Base-by-base conservation (phyloP, 2,888 invertebrate genomes). In the Timema podura region DNA sequence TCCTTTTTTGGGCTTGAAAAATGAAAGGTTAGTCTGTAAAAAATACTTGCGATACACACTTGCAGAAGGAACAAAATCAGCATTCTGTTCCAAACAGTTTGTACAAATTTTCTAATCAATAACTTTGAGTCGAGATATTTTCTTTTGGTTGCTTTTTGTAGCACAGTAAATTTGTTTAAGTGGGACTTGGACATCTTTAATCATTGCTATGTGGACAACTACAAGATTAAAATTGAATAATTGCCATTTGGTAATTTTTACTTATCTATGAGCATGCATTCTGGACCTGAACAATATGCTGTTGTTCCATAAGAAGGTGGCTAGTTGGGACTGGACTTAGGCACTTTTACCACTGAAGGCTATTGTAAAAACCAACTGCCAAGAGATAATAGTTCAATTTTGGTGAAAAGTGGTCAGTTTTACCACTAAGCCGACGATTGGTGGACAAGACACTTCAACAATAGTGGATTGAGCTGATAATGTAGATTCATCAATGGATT, bases 1-100 rank as follows among this genome's bases (percentile, higher is more conserved):
- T 71, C 71, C 47, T 72, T 71, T n/a, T 45, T 68, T 67, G 47
- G 68, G 71, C 9, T 68, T 67, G 8, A 46, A 72, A 65, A 72
- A 68, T 13, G 51, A 51, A 59, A 72, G 67, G 48, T 67, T 67
- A 51, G 30, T 72, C 47, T 46, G 59, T 67, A 51, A 67, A 67
- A 70, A 71, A 71, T 70, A 71, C 64, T 57, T 67, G 8, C 48
- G 30, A 45, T 66, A 70, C 48, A 68, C 15, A 10, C 47, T 15
- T 15, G 15, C 45, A 49, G 67, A 57, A 48, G 67, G 48, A 51
- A 15, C 16, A 46, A n/a, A 47, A 64, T 15, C 48, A 64, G 45
- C 16, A 59, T 64, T 69, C 45, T 67, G 48, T 45, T 46, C 48
- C n/a, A 16, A 48, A 67, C 51, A 67, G 45, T 54, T 45, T 16